phyloP scores from a whole-genome alignment of 1,140 invertebrate species.

The Diabrotica undecimpunctata region DNA sequence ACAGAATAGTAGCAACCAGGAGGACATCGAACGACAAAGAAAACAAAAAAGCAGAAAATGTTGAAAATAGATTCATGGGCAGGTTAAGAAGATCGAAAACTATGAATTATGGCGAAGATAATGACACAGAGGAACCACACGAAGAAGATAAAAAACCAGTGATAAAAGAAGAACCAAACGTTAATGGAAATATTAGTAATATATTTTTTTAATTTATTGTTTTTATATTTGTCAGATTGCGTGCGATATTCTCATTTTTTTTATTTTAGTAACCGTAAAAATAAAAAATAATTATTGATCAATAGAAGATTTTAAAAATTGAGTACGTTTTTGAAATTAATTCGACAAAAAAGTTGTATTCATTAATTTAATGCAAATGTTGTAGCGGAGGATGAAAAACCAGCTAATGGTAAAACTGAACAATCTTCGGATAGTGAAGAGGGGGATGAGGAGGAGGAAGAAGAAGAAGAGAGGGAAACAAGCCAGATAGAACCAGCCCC shows the following conservation, averaged over 20 bases:
- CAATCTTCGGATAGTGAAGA: conserved; percentile 3
- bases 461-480: background rate
- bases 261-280: too few species aligned
- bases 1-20: conserved; percentile 4
- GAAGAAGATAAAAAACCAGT: conserved; percentile 23
- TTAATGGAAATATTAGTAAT: conserved; percentile 5
- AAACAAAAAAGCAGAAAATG: conserved; percentile 30
- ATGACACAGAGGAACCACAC: conserved; percentile 16
- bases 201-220: too few species aligned
- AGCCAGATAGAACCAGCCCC: background rate
- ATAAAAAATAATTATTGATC: too few species aligned
- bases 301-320: too few species aligned
- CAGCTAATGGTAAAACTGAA: background rate
- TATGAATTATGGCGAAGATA: conserved; percentile 10
- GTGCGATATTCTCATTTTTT: too few species aligned
- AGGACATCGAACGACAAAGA: conserved; percentile 34
- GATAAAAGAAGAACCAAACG: conserved; percentile 20
- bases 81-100: conserved; percentile 18
- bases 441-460: background rate
- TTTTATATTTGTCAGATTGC: too few species aligned
- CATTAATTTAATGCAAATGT: background rate
- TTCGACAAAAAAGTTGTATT: background rate
- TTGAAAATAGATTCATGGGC: conserved; percentile 15
- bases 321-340: background rate
- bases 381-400: background rate